Evolutionary conservation across 2,113 vertebrate genomes (phyloP).

Genomic region (Dipodomys merriami): DNA sequence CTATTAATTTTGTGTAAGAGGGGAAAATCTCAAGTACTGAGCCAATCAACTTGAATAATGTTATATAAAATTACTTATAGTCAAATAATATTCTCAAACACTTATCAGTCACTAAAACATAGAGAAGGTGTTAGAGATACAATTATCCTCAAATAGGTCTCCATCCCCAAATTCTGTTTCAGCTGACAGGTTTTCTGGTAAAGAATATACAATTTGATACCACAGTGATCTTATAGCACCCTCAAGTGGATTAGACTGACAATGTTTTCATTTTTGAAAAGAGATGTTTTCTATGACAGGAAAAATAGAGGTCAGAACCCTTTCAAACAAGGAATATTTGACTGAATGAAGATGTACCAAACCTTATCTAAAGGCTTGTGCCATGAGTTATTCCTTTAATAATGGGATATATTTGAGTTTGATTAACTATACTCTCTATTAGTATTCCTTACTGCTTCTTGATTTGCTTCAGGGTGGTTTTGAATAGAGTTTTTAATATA

Average conservation of each 20-base stretch:
- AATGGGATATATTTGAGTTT: not conserved
- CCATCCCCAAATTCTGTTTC: not conserved
- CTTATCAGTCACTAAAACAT: conserved; percentile 26
- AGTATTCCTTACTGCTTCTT: conserved; percentile 5
- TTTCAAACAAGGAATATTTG: conserved; percentile 20
- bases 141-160: conserved; percentile 12
- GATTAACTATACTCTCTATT: not conserved
- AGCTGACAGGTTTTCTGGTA: conserved; percentile 18
- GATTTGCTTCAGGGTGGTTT: not conserved
- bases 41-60: not conserved
- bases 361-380: not conserved
- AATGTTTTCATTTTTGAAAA: conserved; percentile 29
- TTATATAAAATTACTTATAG: conserved; percentile 14
- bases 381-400: conserved; percentile 16
- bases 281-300: not conserved
- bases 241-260: conserved; percentile 74
- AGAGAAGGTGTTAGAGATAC: not conserved
- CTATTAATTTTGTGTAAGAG: not conserved
- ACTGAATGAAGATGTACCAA: not conserved
- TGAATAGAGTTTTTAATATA: conserved; percentile 10
- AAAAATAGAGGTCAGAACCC: conserved; percentile 2
- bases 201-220: not conserved
- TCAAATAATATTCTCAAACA: conserved; percentile 54
- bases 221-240: conserved; percentile 74
- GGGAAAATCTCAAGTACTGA: conserved; percentile 46